Conservation (phyloP, 1,140 invertebrate genomes). For the Cydia strobilella region DNA sequence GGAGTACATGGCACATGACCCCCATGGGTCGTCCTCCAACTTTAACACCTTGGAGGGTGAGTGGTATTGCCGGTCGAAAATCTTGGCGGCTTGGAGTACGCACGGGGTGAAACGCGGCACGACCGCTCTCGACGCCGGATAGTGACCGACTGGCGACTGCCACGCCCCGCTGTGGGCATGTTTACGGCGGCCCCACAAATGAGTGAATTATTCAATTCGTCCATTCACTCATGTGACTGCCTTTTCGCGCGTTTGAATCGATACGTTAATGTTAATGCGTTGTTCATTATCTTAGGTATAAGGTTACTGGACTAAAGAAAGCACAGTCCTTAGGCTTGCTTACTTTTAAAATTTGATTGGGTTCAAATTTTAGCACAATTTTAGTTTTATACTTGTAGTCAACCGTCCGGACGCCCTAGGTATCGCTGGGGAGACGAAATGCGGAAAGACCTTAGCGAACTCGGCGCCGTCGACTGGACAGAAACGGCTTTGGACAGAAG, state of each 20-base stretch:
- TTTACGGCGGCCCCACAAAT: conserved; percentile 75
- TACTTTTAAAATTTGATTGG: neutral
- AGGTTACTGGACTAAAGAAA: neutral
- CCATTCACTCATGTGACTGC: conserved; percentile 75
- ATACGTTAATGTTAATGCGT: conserved; percentile 39
- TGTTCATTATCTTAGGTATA: conserved; percentile 40
- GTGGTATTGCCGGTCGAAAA: conserved; percentile 81
- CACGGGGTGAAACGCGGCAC: conserved; percentile 63
- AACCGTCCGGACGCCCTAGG: too few relatives aligned
- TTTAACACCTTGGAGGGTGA: conserved; percentile 80
- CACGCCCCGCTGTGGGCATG: conserved; percentile 70
- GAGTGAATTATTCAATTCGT: conserved; percentile 79
- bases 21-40: conserved; percentile 80
- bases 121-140: conserved; percentile 67
- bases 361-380: too few relatives aligned
- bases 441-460: too few relatives aligned
- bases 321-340: neutral
- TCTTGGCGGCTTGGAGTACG: conserved; percentile 76
- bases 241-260: conserved; percentile 64
- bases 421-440: too few relatives aligned
- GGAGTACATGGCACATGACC: conserved; percentile 80
- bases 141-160: conserved; percentile 72
- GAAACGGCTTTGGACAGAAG: too few relatives aligned
- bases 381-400: too few relatives aligned
- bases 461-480: too few relatives aligned